Base-by-base conservation (phyloP, 2,888 invertebrate genomes). In the Portevinia maculata region DNA sequence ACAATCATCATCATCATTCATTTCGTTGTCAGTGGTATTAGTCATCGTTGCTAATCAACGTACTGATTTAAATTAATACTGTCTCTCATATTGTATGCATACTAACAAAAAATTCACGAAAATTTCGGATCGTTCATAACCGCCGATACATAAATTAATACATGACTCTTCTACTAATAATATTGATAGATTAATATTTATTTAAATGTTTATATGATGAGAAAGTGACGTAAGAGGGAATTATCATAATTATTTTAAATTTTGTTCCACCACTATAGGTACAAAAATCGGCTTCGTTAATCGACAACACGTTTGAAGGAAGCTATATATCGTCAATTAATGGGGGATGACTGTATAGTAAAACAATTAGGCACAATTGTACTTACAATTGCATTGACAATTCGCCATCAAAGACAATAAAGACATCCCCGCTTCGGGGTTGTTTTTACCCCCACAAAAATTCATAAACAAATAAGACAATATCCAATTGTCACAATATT, bases 261-360 rank as follows among this genome's bases (percentile, higher is more conserved):
- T 76, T 78, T 83, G 76, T 78, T 73, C 79, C 83, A 83, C 39
- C 76, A 60, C 76, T 83, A 55, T 78, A 83, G 83, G 83, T 83
- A 71, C 57, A 48, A 67, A 48, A 65, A 64, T 76, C 46, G 59
- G 50, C 69, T 62, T 59, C 52, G 24, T 64, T 81, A 73, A 62
- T 73, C 65, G 60, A 67, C 71, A 60, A 37, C 44, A 37, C 76
- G 44, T 67, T 81, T 65, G 65, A 83, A 78, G 83, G 78, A 78
- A 67, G 78, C 71, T 55, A 62, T 67, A 50, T 44, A 48, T 41
- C 71, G 50, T 73, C 71, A 60, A 59, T 78, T 67, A 67, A 83
- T 83, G 76, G 60, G 70, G 71, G 55, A 76, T 78, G 60, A 83
- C 55, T 71, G 39, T 78, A 73, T 78, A 67, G 17, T 28, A 62